A percentile compares a stretch with the other conserved stretches of the same genome.
phyloP scores from a whole-genome alignment of 1,140 invertebrate genomes.

The Rhagoletis zephyria region DNA sequence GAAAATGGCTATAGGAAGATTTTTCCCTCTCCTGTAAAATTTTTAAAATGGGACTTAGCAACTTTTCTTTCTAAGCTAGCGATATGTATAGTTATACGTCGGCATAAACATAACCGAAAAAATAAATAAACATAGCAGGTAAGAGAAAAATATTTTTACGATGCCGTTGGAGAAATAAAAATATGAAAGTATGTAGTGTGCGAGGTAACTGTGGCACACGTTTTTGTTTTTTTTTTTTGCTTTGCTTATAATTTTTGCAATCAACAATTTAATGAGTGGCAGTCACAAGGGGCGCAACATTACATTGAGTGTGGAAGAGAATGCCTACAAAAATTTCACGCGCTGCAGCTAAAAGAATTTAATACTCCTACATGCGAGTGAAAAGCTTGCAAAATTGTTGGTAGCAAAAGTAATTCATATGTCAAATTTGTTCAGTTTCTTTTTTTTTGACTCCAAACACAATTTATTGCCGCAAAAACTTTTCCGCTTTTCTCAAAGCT shows the following conservation, averaged over 20 bases:
- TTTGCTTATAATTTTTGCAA: neutral
- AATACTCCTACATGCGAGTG: neutral
- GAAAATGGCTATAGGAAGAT: no score
- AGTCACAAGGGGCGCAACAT: neutral
- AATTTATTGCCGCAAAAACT: neutral
- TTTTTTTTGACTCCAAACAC: neutral
- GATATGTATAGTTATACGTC: neutral
- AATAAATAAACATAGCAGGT: no score
- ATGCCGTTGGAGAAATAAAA: no score
- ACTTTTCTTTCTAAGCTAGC: no score
- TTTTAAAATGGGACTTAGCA: no score
- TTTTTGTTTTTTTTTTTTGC: no score
- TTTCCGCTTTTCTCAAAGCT: neutral
- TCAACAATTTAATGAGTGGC: neutral
- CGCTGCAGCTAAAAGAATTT: neutral
- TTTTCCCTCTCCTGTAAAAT: no score
- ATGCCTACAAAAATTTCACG: neutral
- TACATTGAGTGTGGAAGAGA: neutral
- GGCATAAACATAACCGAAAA: no score
- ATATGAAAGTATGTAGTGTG: no score
- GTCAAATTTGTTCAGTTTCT: neutral
- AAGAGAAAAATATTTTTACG: no score
- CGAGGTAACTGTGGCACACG: no score
- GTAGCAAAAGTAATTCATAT: neutral
- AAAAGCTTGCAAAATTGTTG: neutral